Base-by-base conservation (phyloP, 2,113 vertebrate genomes). In the Grammomys dolichurus region DNA sequence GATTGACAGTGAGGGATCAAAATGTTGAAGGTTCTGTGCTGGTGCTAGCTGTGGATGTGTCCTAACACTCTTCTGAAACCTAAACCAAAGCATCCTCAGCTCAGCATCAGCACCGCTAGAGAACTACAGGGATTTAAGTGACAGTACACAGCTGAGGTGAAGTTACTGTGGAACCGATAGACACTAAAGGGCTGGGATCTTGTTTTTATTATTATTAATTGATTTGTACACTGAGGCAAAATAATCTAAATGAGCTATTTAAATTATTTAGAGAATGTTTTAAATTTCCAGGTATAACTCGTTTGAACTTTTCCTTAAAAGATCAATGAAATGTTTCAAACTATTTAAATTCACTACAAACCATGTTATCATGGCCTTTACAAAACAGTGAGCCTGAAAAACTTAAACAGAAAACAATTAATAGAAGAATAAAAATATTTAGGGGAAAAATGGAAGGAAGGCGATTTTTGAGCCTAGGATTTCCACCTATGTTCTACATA, bases 371-470 rank as follows among this genome's bases (percentile, higher is more conserved):
- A 58, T 48, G 14, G 17, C 0, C n/a, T 92, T 91, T 72, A 87
- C 16, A 87, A 28, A 60, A 80, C 33, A 89, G 48, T 54, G 6
- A 86, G 31, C 17, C 12, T 93, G n/a, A 24, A 3, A 0, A 95
- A 63, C 24, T 84, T 75, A 93, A 91, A 72, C 28, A 63, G 78
- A 90, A 82, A 24, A 24, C 40, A 70, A 60, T 72, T 85, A 91
- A 73, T 12, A 87, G n/a, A 31, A 84, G 40, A n/a, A 46, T 5
- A 10, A 36, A 56, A 33, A 36, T 80, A 80, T 19, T 56, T 80
- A 22, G 6, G 10, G 46, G 14, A 36, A 40, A 40, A 82, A 24
- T 14, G 19, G 19, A 82, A 84, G 78, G 80, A 11, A 77, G 51
- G 11, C 36, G 87, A 48, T 72, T 13, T 26, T 88, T 90, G 12